Percentiles rank a stretch among this genome's conserved stretches.
Evolutionary conservation across 2,797 vertebrate genomes (phyloP).

Genomic region (Valencia hispanica): DNA sequence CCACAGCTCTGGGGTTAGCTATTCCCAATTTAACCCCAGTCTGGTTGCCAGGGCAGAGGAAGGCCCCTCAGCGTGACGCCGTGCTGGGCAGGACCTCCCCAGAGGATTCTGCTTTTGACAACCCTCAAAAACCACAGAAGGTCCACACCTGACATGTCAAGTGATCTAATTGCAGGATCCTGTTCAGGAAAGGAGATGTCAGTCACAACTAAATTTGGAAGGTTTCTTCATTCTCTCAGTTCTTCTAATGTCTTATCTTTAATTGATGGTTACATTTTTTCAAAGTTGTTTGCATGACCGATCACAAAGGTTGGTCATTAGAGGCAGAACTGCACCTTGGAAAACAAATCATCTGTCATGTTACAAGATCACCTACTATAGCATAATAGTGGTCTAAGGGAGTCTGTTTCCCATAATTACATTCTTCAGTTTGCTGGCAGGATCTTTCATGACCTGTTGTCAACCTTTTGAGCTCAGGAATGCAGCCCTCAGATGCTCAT

Average conservation of each 20-base stretch:
- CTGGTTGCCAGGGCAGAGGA: constrained; percentile 57
- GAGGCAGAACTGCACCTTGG: constrained; percentile 24
- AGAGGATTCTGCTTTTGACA: constrained; percentile 51
- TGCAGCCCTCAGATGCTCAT: constrained; percentile 20
- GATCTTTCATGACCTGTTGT: constrained; percentile 45
- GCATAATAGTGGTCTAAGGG: constrained; percentile 41
- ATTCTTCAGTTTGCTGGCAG: constrained; percentile 46
- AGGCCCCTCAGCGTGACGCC: constrained; percentile 64
- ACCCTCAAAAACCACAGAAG: constrained; percentile 54
- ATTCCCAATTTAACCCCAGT: constrained; percentile 77
- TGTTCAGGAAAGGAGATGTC: constrained; percentile 16
- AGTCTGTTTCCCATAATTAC: constrained; percentile 66
- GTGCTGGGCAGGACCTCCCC: constrained; percentile 68
- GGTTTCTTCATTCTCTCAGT: not conserved
- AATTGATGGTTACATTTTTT: not conserved
- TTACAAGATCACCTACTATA: constrained; percentile 26
- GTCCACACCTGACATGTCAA: constrained; percentile 50
- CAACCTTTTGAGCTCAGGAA: constrained; percentile 38
- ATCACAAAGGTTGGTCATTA: constrained; percentile 17
- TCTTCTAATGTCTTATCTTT: not conserved
- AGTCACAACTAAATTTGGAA: not conserved
- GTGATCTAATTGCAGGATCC: constrained; percentile 32
- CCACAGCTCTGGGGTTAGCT: constrained; percentile 73
- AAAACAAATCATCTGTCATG: constrained; percentile 47
- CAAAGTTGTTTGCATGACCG: no score